A percentile compares a stretch with the other conserved stretches of the same genome.
Evolutionary conservation across 1,140 invertebrate species (phyloP).

Genomic region (Diorhabda carinulata): DNA sequence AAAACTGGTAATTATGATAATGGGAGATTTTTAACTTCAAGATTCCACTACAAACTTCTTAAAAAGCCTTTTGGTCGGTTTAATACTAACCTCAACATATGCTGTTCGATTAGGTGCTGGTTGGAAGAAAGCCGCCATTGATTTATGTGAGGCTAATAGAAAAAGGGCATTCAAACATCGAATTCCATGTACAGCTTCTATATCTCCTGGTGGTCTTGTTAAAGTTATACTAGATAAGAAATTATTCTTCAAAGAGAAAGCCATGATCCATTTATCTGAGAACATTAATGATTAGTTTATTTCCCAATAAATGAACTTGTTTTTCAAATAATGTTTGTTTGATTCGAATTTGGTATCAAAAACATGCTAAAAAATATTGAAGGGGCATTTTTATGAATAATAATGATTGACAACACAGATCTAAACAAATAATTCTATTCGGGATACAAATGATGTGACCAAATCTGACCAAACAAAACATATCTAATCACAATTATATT

Average conservation of each 20-base stretch:
- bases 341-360: neutral
- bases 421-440: no score
- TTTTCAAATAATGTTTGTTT: no score
- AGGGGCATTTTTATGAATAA: neutral
- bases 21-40: no score
- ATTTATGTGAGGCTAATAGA: constrained; percentile 66
- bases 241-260: constrained; percentile 67
- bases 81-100: constrained; percentile 59
- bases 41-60: no score
- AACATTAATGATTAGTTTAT: neutral
- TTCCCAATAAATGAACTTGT: no score
- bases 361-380: neutral
- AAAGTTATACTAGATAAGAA: constrained; percentile 54
- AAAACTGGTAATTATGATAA: no score
- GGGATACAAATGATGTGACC: no score
- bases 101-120: constrained; percentile 66
- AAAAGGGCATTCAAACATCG: constrained; percentile 64
- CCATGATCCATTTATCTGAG: constrained; percentile 49
- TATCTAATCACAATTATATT: no score
- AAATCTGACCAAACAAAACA: no score
- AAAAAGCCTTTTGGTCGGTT: no score
- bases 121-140: constrained; percentile 68
- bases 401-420: no score
- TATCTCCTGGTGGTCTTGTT: constrained; percentile 52
- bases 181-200: constrained; percentile 64